These are phyloP conservation scores for Ctenopoma kingsleyae DNA, from an alignment of 2,797 vertebrate species.

Conservation along the genomic window DNA sequence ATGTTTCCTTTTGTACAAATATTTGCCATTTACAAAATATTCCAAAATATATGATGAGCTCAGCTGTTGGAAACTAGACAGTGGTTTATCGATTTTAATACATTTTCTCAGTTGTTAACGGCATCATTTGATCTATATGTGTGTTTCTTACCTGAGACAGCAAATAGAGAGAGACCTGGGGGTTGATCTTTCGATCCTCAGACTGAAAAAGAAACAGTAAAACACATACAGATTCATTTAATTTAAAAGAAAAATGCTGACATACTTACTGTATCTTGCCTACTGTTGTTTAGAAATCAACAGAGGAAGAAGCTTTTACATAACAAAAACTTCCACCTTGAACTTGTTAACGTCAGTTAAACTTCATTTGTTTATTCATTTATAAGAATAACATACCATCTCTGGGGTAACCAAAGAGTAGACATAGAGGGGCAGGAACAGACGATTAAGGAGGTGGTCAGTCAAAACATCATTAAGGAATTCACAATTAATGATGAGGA, in stretches of 20 bases:
- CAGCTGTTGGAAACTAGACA: not conserved
- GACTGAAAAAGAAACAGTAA: slow-evolving; percentile 75
- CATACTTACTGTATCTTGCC: no score
- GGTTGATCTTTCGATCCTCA: slow-evolving; percentile 94
- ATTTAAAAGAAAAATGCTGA: no score
- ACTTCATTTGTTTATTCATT: not conserved
- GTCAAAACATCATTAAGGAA: slow-evolving; percentile 97
- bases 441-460: slow-evolving; percentile 96
- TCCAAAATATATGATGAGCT: no score
- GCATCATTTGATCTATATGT: not conserved
- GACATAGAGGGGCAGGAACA: slow-evolving; percentile 97
- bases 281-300: no score
- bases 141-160: slow-evolving; percentile 92
- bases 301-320: not conserved
- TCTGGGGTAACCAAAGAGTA: slow-evolving; percentile 93
- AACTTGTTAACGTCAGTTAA: not conserved
- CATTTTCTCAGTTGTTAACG: not conserved
- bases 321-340: not conserved
- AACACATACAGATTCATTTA: not conserved
- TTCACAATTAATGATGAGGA: slow-evolving; percentile 98
- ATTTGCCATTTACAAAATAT: not conserved
- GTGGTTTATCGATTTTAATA: not conserved
- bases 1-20: not conserved
- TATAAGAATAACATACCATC: slow-evolving; percentile 66
- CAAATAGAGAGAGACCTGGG: slow-evolving; percentile 96